Conservation (phyloP, 2,113 vertebrate species). For the Sminthopsis crassicaudata region DNA sequence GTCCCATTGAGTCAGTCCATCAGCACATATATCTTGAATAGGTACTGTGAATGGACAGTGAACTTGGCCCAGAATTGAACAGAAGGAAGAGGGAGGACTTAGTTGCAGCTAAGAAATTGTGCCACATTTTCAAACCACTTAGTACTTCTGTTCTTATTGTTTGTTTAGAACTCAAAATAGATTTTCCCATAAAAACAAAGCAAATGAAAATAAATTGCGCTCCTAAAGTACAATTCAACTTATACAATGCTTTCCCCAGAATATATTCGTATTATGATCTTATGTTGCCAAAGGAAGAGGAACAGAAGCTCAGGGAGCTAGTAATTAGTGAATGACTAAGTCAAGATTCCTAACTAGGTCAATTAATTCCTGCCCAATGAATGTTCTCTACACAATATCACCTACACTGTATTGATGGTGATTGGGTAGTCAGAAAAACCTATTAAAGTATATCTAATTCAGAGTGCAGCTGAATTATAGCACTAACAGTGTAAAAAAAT, state of each 20-base stretch:
- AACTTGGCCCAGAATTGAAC: too few relatives aligned
- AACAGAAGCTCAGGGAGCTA: background rate
- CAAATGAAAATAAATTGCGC: background rate
- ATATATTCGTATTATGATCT: background rate
- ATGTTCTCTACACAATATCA: background rate
- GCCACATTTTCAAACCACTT: too few relatives aligned
- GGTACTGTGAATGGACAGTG: too few relatives aligned
- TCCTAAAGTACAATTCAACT: background rate
- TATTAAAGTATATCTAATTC: background rate
- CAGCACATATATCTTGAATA: too few relatives aligned
- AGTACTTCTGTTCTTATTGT: background rate
- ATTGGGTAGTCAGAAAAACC: background rate
- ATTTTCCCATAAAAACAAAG: background rate
- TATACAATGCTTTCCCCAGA: background rate
- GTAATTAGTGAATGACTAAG: background rate
- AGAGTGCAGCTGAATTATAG: background rate
- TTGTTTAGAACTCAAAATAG: background rate
- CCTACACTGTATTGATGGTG: background rate
- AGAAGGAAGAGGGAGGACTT: too few relatives aligned
- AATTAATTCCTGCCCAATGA: background rate
- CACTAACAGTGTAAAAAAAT: background rate
- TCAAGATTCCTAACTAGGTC: background rate
- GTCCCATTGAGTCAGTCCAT: too few relatives aligned
- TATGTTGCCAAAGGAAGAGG: background rate
- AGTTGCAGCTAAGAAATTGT: too few relatives aligned